phyloP scores from a whole-genome alignment of 2,797 vertebrate genomes.

The Perodicticus potto region DNA sequence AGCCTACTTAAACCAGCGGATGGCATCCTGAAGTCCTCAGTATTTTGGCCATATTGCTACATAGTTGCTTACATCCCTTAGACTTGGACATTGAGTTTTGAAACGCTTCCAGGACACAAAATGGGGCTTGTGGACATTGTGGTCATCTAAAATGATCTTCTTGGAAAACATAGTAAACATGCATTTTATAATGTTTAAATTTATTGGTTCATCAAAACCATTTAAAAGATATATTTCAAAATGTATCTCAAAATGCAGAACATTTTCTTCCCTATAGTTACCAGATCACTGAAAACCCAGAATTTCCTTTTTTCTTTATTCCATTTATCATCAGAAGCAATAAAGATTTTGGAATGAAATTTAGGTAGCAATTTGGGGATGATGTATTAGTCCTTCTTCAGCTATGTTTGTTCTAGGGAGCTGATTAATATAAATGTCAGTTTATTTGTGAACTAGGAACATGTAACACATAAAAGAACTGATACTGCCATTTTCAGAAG shows the following conservation, averaged over 20 bases:
- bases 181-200: not conserved
- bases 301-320: conserved; percentile 70
- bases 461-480: conserved; percentile 15
- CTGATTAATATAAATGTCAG: conserved; percentile 71
- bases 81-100: conserved; percentile 4
- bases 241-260: not conserved
- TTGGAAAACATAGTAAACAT: not conserved
- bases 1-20: not conserved
- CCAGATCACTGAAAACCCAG: not conserved
- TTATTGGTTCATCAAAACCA: conserved; percentile 43
- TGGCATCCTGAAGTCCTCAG: not conserved
- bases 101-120: not conserved
- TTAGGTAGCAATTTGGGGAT: conserved; percentile 67
- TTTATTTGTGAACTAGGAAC: conserved; percentile 59
- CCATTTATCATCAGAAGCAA: conserved; percentile 61
- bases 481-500: conserved; percentile 53
- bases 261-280: not conserved
- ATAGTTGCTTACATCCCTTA: not conserved
- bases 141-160: conserved; percentile 40
- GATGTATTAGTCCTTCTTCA: conserved; percentile 63
- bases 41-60: not conserved
- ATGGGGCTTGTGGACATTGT: not conserved
- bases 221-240: conserved; percentile 46
- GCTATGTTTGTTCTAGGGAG: conserved; percentile 39
- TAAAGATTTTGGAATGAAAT: conserved; percentile 74